Base-by-base conservation (phyloP, 2,888 invertebrate species). In the Netelia melanura region DNA sequence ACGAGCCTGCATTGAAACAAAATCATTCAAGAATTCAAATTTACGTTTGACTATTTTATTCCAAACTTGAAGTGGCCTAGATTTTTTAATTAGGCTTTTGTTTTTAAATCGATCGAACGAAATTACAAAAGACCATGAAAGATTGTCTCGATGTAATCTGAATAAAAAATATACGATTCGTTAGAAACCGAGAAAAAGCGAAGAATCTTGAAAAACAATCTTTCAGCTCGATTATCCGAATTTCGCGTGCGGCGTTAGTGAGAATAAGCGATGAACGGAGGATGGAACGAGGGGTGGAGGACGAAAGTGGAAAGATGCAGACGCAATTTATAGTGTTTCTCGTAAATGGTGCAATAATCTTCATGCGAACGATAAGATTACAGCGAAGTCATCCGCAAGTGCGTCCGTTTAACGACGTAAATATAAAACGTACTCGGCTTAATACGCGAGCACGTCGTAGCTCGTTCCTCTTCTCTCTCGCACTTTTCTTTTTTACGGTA, bases 291-390 rank as follows among this genome's bases (percentile, higher is more conserved):
- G 54, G 54, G 68, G 84, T 74, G 71, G 25, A 38, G 68, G 54
- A 21, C 25, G 14, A 43, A 30, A 38, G n/a, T n/a, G 14, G 61
- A 71, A 68, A 58, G 64, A 79, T 71, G 54, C 71, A 52, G 65
- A 84, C 84, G 86, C 83, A 86, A 88, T 88, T 88, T 76, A 75
- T 65, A 80, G 76, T 80, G 87, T 88, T 89, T 86, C 75, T 62
- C 86, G 78, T 87, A 85, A 87, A 88, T 83, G 85, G 87, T 86
- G 88, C 90, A 90, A 85, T 91, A 48, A 91, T 91, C 90, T 89
- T 85, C 76, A 76, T 67, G 76, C 65, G 89, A 21, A 67, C 65
- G 92, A 92, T 91, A 91, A 91, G 92, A 92, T 92, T 91, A 91
- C 89, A 89, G 87, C 38, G 25, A 62, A 68, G 61, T 68, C 81